Conservation (phyloP, 2,113 vertebrate species). For the Galemys pyrenaicus region DNA sequence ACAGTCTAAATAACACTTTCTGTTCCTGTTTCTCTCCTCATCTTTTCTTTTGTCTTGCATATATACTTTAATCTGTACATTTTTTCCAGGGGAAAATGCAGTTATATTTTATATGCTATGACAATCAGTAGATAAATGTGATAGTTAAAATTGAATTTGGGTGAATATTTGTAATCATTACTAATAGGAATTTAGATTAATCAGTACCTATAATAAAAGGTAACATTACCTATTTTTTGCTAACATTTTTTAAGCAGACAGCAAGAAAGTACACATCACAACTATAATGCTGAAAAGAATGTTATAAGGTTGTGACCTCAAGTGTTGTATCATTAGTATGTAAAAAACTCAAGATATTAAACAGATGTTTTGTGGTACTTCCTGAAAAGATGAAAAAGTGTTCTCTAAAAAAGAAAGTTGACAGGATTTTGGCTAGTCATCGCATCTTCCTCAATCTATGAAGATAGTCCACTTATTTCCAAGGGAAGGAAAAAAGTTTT, state of each 20-base stretch:
- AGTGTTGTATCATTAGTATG: neutral
- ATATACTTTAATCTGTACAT: neutral
- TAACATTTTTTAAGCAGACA: neutral
- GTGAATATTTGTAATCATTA: neutral
- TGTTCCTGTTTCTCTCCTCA: neutral
- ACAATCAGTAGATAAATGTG: neutral
- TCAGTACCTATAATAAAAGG: neutral
- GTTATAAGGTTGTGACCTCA: neutral
- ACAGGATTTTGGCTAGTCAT: neutral
- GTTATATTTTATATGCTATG: neutral
- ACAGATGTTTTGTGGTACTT: neutral
- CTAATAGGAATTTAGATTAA: conserved; percentile 21
- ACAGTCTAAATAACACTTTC: neutral
- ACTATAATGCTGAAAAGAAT: neutral
- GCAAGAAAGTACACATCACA: neutral
- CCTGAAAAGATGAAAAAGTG: neutral
- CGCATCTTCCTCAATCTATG: neutral
- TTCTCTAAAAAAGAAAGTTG: neutral
- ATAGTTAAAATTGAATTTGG: neutral
- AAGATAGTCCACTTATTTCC: neutral
- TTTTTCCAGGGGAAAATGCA: neutral
- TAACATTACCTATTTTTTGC: neutral
- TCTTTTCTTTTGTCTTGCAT: neutral
- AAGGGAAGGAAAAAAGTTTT: neutral
- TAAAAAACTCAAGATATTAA: conserved; percentile 7